Evolutionary conservation across 2,797 vertebrate species (phyloP).

Genomic region (Pseudochaenichthys georgianus): DNA sequence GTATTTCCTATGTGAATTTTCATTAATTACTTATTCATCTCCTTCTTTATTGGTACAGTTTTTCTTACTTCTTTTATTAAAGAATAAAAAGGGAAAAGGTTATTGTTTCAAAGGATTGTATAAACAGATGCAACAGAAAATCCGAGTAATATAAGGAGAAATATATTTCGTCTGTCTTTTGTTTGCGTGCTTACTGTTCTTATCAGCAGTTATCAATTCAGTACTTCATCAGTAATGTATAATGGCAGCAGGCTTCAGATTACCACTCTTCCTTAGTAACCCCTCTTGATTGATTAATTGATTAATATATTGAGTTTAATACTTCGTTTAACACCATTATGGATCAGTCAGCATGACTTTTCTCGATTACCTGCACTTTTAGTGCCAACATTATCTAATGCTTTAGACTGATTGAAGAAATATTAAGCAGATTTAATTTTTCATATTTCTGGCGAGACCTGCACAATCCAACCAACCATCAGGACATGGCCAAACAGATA

Average conservation of each 20-base stretch:
- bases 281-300: background rate
- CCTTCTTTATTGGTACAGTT: background rate
- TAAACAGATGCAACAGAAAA: background rate
- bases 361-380: background rate
- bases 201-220: background rate
- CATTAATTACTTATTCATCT: background rate
- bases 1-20: background rate
- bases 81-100: background rate
- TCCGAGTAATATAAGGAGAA: background rate
- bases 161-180: background rate
- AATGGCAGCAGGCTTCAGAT: background rate
- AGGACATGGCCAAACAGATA: background rate
- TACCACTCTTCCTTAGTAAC: background rate
- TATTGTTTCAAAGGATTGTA: background rate
- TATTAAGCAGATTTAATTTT: background rate
- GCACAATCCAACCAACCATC: background rate
- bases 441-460: background rate
- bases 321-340: background rate
- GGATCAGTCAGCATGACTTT: background rate
- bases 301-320: conserved; percentile 2
- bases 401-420: background rate
- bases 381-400: background rate
- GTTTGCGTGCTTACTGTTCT: background rate
- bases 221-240: background rate
- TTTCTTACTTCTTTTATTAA: too few species aligned